phyloP scores from a whole-genome alignment of 2,888 invertebrate species.

The Augochlorella aurata region DNA sequence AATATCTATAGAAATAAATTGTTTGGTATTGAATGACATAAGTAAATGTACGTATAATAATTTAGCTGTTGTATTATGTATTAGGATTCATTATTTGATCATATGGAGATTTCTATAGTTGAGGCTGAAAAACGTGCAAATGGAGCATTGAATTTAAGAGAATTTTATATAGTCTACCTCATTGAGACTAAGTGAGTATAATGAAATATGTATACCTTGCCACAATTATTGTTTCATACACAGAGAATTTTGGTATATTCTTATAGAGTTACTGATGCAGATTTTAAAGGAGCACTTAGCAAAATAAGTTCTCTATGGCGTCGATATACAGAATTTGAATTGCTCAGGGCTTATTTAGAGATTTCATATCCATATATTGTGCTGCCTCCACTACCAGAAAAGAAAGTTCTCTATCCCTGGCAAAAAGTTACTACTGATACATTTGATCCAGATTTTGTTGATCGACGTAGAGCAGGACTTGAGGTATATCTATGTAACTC shows the following conservation, averaged over 20 bases:
- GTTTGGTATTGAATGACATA: neutral
- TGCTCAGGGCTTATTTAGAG: conserved; percentile 89
- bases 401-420: conserved; percentile 89
- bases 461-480: conserved; percentile 90
- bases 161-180: conserved; percentile 90
- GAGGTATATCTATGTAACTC: conserved; percentile 83
- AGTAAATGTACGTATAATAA: neutral
- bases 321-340: conserved; percentile 92
- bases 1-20: neutral
- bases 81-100: conserved; percentile 87
- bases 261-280: conserved; percentile 86
- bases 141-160: conserved; percentile 88
- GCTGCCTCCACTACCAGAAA: conserved; percentile 92
- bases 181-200: conserved; percentile 88
- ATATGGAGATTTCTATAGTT: conserved; percentile 89
- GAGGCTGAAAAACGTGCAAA: conserved; percentile 91
- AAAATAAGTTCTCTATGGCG: conserved; percentile 89
- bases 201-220: neutral
- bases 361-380: conserved; percentile 91
- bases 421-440: conserved; percentile 90
- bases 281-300: conserved; percentile 85
- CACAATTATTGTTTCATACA: neutral
- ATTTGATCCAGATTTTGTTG: conserved; percentile 92
- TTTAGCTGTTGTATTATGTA: neutral
- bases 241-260: neutral